Conservation (phyloP, 2,797 vertebrate species). For the Trachops cirrhosus region DNA sequence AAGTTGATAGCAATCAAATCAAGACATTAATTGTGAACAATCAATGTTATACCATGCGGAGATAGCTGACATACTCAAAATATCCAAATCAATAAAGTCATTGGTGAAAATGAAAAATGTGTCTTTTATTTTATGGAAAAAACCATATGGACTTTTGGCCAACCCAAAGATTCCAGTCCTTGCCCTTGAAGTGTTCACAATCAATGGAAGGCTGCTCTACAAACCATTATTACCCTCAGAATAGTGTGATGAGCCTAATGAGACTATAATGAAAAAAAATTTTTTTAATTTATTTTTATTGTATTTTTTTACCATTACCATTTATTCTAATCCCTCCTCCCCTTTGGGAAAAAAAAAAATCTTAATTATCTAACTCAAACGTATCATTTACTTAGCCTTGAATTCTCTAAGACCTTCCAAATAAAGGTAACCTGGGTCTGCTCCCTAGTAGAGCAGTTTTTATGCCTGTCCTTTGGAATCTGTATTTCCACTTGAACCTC, state of each 20-base stretch:
- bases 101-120: too few species aligned
- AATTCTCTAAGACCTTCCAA: conserved; percentile 12
- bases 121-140: too few species aligned
- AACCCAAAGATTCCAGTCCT: not conserved
- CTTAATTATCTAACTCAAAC: conserved; percentile 50
- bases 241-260: not conserved
- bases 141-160: too few species aligned
- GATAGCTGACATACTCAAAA: too few species aligned
- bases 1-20: not conserved
- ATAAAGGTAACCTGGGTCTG: not conserved
- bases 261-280: not conserved
- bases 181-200: not conserved
- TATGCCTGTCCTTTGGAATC: not conserved
- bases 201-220: conserved; percentile 6
- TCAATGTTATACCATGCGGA: not conserved
- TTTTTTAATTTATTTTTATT: not conserved
- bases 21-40: not conserved
- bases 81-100: too few species aligned
- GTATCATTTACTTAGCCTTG: not conserved
- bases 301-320: not conserved
- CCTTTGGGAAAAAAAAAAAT: not conserved
- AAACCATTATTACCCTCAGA: not conserved
- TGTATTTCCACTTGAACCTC: conserved; percentile 28
- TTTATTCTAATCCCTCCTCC: not conserved
- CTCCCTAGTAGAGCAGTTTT: not conserved